These are phyloP conservation scores for Pararge aegeria DNA, from an alignment of 1,140 invertebrate species.

Conservation along the genomic window DNA sequence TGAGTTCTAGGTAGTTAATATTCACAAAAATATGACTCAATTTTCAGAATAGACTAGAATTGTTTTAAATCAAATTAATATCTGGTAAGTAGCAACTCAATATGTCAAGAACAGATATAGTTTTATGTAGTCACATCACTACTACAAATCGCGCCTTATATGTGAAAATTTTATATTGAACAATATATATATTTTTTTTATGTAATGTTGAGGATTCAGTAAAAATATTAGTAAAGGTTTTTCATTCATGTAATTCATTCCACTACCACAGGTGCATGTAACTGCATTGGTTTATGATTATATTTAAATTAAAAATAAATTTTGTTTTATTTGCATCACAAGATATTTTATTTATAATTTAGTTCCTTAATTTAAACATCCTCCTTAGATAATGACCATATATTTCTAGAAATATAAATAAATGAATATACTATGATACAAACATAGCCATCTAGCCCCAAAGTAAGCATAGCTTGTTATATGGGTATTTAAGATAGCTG, in stretches of 20 bases:
- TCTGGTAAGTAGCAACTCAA: neutral
- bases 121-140: constrained; percentile 8
- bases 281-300: constrained; percentile 29
- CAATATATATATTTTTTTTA: constrained; percentile 17
- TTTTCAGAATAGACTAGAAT: constrained; percentile 10
- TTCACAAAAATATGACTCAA: constrained; percentile 27
- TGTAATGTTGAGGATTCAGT: constrained; percentile 34
- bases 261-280: constrained; percentile 32
- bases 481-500: too few species aligned
- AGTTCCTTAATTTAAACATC: too few species aligned
- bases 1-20: constrained; percentile 55
- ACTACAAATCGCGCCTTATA: constrained; percentile 20
- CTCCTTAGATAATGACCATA: too few species aligned
- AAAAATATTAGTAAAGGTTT: constrained; percentile 35
- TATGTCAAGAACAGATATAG: constrained; percentile 2
- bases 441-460: too few species aligned
- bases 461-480: too few species aligned
- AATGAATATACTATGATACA: too few species aligned
- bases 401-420: too few species aligned
- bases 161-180: constrained; percentile 13
- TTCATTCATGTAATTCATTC: constrained; percentile 36
- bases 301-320: constrained; percentile 27
- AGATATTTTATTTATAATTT: neutral
- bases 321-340: constrained; percentile 27
- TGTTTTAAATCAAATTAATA: neutral